Percentiles rank a stretch among this genome's conserved stretches.
Evolutionary conservation across 2,888 invertebrate species (phyloP).

Genomic region (Monopis laevigella): DNA sequence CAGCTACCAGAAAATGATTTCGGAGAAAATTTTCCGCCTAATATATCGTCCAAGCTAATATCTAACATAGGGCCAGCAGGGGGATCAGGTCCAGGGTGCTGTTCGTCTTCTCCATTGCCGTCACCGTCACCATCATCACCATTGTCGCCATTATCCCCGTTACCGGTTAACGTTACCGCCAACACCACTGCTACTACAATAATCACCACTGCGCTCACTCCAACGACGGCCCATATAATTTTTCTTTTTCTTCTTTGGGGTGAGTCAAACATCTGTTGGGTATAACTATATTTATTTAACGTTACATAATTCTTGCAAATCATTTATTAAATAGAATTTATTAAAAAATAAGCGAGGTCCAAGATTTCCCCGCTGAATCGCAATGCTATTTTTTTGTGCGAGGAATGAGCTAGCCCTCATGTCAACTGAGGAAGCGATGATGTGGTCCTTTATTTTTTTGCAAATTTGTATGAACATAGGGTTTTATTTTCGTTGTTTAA

Average conservation of each 20-base stretch:
- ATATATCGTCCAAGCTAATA: slow-evolving; percentile 75
- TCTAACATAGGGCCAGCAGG: not conserved
- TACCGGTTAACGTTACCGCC: slow-evolving; percentile 62
- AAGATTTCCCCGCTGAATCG: too few relatives aligned
- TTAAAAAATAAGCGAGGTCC: too few relatives aligned
- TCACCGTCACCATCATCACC: slow-evolving; percentile 23
- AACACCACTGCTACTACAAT: slow-evolving; percentile 71
- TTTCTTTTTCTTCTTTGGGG: slow-evolving; percentile 64
- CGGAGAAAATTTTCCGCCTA: slow-evolving; percentile 72
- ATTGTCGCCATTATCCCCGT: slow-evolving; percentile 34
- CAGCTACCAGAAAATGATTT: slow-evolving; percentile 82
- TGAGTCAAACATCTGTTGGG: too few relatives aligned
- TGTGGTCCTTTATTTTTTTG: too few relatives aligned
- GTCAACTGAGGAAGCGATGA: too few relatives aligned
- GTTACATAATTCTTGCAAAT: too few relatives aligned
- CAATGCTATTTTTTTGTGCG: too few relatives aligned
- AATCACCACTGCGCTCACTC: slow-evolving; percentile 61
- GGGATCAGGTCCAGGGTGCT: slow-evolving; percentile 28
- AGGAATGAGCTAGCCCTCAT: too few relatives aligned
- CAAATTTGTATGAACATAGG: too few relatives aligned
- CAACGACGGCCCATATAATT: slow-evolving; percentile 63
- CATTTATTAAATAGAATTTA: too few relatives aligned
- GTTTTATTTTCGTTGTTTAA: too few relatives aligned
- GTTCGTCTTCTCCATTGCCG: slow-evolving; percentile 12
- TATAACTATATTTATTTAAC: too few relatives aligned